Evolutionary conservation across 2,113 vertebrate species (phyloP).

Genomic region (Nematolebias whitei): DNA sequence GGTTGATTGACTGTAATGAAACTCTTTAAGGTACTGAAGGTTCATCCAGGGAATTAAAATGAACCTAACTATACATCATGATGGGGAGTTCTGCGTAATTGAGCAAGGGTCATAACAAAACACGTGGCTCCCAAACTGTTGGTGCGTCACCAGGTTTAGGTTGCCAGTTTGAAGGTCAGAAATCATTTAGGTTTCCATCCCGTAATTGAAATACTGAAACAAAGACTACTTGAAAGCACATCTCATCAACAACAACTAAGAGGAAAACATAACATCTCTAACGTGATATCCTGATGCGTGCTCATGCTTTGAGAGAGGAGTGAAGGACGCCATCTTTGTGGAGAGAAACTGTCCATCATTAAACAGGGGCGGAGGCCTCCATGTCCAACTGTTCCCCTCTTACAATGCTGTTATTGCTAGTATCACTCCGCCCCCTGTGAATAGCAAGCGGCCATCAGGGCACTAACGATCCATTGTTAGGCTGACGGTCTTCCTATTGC

Average conservation of each 20-base stretch:
- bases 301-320: too few species aligned
- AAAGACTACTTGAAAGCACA: background rate
- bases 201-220: background rate
- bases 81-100: background rate
- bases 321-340: too few species aligned
- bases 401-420: too few species aligned
- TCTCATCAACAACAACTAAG: background rate
- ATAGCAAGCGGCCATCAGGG: too few species aligned
- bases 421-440: too few species aligned
- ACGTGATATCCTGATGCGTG: too few species aligned
- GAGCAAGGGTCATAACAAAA: background rate
- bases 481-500: too few species aligned
- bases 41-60: background rate
- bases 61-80: background rate
- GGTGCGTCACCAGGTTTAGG: background rate
- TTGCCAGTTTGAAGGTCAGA: background rate
- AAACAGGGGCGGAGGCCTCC: too few species aligned
- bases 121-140: background rate
- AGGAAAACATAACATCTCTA: background rate
- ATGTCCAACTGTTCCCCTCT: too few species aligned
- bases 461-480: too few species aligned
- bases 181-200: background rate
- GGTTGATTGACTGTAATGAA: conserved; percentile 13
- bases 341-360: too few species aligned
- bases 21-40: background rate